phyloP scores from a whole-genome alignment of 2,113 vertebrate genomes.

The Bettongia penicillata region DNA sequence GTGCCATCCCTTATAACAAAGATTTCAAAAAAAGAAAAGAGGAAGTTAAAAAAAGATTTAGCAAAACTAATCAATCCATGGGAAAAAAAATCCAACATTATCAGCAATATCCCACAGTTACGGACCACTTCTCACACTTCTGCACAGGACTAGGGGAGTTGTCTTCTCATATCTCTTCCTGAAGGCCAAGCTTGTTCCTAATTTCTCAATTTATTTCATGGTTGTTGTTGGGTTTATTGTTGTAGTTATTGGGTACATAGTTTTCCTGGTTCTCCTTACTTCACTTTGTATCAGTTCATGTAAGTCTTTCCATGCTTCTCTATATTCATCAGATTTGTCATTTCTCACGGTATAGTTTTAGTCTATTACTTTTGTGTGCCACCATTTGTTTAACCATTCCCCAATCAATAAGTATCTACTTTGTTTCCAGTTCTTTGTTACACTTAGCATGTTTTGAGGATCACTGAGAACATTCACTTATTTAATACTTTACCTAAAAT shows the following conservation, averaged over 20 bases:
- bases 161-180: background rate
- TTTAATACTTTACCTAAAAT: background rate
- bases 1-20: background rate
- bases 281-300: background rate
- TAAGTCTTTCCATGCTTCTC: background rate
- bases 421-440: background rate
- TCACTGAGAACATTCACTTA: background rate
- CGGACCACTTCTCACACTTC: background rate
- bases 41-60: background rate
- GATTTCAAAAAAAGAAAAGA: background rate
- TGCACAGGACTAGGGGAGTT: too few species aligned
- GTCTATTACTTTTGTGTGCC: background rate
- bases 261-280: background rate
- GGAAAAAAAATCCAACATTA: background rate
- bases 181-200: background rate
- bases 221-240: background rate
- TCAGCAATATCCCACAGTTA: background rate
- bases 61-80: background rate
- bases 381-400: background rate
- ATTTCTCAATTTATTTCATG: background rate
- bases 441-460: background rate
- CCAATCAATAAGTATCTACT: background rate
- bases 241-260: background rate
- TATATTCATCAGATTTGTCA: background rate
- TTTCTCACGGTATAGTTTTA: background rate